Base-by-base conservation (phyloP, 2,888 invertebrate species). In the Opisthograptis luteolata region DNA sequence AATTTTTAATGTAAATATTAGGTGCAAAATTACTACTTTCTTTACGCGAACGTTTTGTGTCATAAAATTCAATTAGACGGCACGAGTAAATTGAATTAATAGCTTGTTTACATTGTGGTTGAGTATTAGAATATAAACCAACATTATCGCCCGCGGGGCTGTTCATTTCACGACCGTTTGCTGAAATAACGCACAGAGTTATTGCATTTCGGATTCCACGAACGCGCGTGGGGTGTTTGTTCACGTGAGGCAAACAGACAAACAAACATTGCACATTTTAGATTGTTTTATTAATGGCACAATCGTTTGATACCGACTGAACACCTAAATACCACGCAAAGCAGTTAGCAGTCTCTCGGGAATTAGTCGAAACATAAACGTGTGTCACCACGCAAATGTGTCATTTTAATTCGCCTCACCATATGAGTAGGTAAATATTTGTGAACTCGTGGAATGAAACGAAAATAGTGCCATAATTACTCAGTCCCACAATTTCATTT, bases 261-360 rank as follows among this genome's bases (percentile, higher is more conserved):
- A 62, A 70, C 57, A 70, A 65, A 66, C 65, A 53, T 42, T 64
- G 58, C 58, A 62, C 56, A 60, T 54, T 62, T 64, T 56, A 61
- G 60, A 63, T 62, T 53, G 56, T 55, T 58, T 46, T 52, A 51
- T 37, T 58, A 58, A 49, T 48, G 25, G 53, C 40, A 2, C 42
- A 15, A 14, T 10, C 19, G 24, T 41, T 41, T 47, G 28, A 41
- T 39, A 15, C 20, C 8, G 10, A 37, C 24, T 19, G 8, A 31
- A 30, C 22, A 24, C 19, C 25, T 31, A 31, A 3, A 13, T n/a
- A 25, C 24, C 13, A 4, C 3, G 10, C 6, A 12, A n/a, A 22
- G 1, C 34, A 14, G 30, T 30, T 17, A 10, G 31, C 9, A 31
- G 3, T n/a, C 34, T 17, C 1, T 28, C 10, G 19, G 28, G 44